Percentiles rank a stretch among this genome's conserved stretches.
Conservation (phyloP, 2,113 vertebrate genomes). For the Panurus biarmicus region DNA sequence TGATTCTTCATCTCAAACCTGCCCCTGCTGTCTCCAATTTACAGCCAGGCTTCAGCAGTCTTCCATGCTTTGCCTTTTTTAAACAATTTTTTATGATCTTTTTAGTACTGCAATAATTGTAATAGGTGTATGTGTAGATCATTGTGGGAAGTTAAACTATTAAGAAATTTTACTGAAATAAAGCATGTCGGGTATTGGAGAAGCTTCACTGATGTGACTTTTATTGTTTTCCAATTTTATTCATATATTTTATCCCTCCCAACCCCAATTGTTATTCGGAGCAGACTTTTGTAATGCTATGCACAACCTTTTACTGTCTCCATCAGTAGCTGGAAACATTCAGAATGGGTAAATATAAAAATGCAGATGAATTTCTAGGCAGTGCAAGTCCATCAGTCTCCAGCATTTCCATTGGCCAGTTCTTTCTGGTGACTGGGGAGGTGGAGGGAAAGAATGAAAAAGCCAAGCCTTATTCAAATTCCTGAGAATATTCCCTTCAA, state of each 20-base stretch:
- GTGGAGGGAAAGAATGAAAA: not conserved
- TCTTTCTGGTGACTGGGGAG: not conserved
- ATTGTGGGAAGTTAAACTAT: not conserved
- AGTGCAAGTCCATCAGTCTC: not conserved
- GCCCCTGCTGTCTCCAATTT: not conserved
- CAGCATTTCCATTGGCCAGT: not conserved
- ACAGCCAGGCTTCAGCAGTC: not conserved
- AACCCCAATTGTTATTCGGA: not conserved
- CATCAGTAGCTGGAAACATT: not conserved
- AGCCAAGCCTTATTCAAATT: not conserved
- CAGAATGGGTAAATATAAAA: not conserved
- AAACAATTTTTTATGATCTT: not conserved
- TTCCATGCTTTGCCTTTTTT: not conserved
- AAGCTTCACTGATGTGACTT: not conserved
- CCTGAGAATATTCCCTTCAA: not conserved
- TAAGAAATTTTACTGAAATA: not conserved
- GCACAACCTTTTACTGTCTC: not conserved
- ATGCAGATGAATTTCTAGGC: not conserved
- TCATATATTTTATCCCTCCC: not conserved
- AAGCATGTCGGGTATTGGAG: not conserved
- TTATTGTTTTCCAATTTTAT: not conserved
- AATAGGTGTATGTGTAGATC: not conserved
- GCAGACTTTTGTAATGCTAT: not conserved
- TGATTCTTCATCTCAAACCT: not conserved
- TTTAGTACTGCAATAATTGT: not conserved